Evolutionary conservation across 2,888 invertebrate species (phyloP), one percentile per base, ranked within the genome.

Genomic region (Punctoribates punctum): DNA sequence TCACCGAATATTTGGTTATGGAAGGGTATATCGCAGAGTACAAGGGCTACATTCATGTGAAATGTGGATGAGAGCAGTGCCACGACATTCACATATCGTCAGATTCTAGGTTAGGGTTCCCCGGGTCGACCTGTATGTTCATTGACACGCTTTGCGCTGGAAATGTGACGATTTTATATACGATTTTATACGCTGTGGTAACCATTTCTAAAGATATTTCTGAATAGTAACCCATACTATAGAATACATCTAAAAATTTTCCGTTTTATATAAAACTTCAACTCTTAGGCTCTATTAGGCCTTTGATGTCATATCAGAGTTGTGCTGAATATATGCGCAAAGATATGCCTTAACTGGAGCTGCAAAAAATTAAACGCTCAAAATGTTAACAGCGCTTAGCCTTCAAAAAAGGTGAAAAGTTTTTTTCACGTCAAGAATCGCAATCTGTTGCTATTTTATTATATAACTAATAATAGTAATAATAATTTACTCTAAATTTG

Each of bases 241-340:
- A 11, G 34, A 17, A 34, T 67, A 38, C n/a, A 67, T 38, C 25
- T 60, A 27, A 23, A 62, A 34, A 17, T n/a, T 34, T 62, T 62
- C n/a, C 62, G 34, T 62, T 29, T 27, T 29, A 62, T 62, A 62
- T 62, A n/a, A 27, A 29, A 62, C 42, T 70, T 57, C 57, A 70
- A 70, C 42, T 70, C 70, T 42, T 42, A 70, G 70, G 38, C 70
- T 23, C 42, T 42, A 42, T 70, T 70, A 70, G 70, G 46, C 46
- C 70, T 70, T 70, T 70, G 70, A 70, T 70, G 70, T 70, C 70
- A 70, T 70, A 70, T 70, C 70, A 67, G 38, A 70, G 70, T 70
- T 70, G 15, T 70, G 70, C 46, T 70, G 42, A 42, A 3, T 8
- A 70, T 70, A 70, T 70, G 70, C 70, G 38, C 70, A 42, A 23